A percentile compares a stretch with the other conserved stretches of the same genome.
Evolutionary conservation across 2,797 vertebrate species (phyloP).

Genomic region (Eulemur coronatus): DNA sequence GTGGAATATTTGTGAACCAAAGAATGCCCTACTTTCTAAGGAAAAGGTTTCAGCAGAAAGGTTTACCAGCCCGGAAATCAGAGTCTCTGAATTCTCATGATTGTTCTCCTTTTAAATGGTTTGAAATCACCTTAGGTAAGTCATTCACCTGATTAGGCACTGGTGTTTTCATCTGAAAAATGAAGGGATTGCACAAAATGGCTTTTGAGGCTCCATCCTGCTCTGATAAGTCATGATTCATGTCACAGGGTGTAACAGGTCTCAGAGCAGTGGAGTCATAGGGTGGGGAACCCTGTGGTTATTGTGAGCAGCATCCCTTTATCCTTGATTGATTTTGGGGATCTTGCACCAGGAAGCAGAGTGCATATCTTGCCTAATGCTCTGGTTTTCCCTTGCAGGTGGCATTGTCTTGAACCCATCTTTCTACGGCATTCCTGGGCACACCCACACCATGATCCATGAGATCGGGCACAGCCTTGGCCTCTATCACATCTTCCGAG

Average conservation of each 20-base stretch:
- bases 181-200: neutral
- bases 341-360: neutral
- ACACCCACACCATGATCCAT: constrained; percentile 99
- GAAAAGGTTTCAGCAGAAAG: neutral
- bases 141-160: neutral
- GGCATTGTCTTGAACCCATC: constrained; percentile 97
- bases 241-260: neutral
- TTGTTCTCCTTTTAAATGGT: neutral
- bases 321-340: too few relatives aligned
- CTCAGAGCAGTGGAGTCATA: neutral
- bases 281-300: neutral
- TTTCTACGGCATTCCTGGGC: constrained; percentile 96
- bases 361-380: neutral
- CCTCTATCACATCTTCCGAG: constrained; percentile 97
- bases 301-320: neutral
- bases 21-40: neutral
- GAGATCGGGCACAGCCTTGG: constrained; percentile 98
- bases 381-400: constrained; percentile 82
- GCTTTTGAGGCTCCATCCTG: neutral
- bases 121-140: neutral
- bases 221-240: neutral
- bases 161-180: neutral
- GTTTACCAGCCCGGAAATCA: neutral
- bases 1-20: neutral
- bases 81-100: neutral